phyloP scores from a whole-genome alignment of 2,113 vertebrate species.

The Paramormyrops kingsleyae region DNA sequence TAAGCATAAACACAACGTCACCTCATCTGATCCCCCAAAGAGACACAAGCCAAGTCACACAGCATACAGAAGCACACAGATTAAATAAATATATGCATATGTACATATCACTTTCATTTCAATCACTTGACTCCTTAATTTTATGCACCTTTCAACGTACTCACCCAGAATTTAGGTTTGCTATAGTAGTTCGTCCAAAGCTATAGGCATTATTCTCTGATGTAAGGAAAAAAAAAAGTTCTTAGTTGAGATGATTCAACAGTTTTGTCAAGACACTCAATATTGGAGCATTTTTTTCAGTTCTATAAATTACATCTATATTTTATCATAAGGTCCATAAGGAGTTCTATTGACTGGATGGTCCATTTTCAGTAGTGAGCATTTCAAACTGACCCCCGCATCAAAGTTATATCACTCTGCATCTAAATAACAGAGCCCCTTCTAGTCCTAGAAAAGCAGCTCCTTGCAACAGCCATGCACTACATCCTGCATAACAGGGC shows the following conservation, averaged over 20 bases:
- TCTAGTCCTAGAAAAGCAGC: not conserved
- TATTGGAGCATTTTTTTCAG: not conserved
- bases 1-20: not conserved
- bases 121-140: not conserved
- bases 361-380: not conserved
- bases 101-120: not conserved
- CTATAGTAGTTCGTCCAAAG: slow-evolving; percentile 94
- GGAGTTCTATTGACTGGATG: not conserved
- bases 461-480: not conserved
- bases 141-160: slow-evolving; percentile 30
- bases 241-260: not conserved
- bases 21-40: not conserved
- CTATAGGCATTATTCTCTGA: slow-evolving; percentile 95
- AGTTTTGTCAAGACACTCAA: not conserved
- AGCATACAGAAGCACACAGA: not conserved
- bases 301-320: not conserved
- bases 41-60: not conserved
- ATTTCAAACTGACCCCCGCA: not conserved
- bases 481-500: not conserved
- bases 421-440: not conserved
- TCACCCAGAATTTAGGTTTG: slow-evolving; percentile 90
- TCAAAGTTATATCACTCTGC: not conserved
- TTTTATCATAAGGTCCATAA: not conserved
- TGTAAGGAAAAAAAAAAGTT: slow-evolving; percentile 19
- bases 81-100: not conserved